Evolutionary conservation across 2,797 vertebrate genomes (phyloP).

Genomic region (Kryptopterus vitreolus): DNA sequence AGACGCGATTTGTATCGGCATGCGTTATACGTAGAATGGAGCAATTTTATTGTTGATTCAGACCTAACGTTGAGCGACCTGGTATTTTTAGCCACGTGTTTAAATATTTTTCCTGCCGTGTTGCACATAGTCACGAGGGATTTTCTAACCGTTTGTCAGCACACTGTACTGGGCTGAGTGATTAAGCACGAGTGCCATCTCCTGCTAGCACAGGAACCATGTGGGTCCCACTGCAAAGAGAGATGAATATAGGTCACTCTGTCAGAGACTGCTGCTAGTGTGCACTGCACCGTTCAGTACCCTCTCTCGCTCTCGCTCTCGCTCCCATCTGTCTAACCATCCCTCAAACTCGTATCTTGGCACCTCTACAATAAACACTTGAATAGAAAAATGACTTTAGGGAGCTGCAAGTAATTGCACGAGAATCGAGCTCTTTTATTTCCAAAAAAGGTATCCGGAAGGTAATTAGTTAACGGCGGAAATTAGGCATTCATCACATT

Average conservation of each 20-base stretch:
- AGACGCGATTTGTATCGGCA: slow-evolving; percentile 49
- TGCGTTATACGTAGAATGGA: background rate
- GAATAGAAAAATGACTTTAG: background rate
- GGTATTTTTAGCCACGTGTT: background rate
- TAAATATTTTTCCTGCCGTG: background rate
- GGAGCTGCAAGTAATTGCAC: background rate
- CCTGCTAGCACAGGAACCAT: slow-evolving; percentile 14
- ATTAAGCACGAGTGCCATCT: slow-evolving; percentile 39
- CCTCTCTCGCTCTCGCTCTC: background rate
- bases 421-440: background rate
- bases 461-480: slow-evolving; percentile 8
- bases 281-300: slow-evolving; percentile 30
- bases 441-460: background rate
- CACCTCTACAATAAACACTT: background rate
- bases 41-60: background rate
- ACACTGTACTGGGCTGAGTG: slow-evolving; percentile 17
- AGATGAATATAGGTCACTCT: slow-evolving; percentile 69
- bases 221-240: slow-evolving; percentile 32
- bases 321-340: background rate
- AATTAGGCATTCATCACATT: slow-evolving; percentile 1
- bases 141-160: slow-evolving; percentile 20
- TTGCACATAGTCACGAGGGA: slow-evolving; percentile 2
- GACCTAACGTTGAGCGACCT: background rate
- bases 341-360: background rate
- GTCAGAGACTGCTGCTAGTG: slow-evolving; percentile 53